A percentile compares a stretch with the other conserved stretches of the same genome.
These are phyloP conservation scores for Semnopithecus entellus DNA, from an alignment of 2,113 vertebrate species.

Conservation along the genomic window DNA sequence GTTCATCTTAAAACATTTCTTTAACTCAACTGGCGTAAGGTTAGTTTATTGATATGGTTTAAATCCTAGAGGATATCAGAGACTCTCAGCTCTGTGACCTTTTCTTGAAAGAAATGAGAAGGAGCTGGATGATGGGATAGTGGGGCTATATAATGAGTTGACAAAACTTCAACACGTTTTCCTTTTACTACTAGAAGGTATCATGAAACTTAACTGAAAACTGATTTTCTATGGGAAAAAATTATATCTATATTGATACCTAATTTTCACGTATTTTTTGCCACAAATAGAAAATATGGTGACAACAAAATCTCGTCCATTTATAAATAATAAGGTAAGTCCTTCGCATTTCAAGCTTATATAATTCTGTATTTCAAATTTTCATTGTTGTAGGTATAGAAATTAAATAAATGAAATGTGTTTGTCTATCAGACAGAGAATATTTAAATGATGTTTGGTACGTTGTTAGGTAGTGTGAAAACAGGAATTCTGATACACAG, in stretches of 20 bases:
- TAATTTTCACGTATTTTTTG: background rate
- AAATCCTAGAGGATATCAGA: background rate
- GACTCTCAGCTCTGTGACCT: slow-evolving; percentile 39
- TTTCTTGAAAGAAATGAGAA: slow-evolving; percentile 27
- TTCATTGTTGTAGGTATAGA: background rate
- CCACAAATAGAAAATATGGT: background rate
- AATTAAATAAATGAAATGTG: background rate
- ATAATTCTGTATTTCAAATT: background rate
- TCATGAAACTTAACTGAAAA: slow-evolving; percentile 26
- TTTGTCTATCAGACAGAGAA: background rate
- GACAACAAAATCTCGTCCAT: background rate
- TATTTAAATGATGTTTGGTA: background rate
- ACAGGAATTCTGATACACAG: background rate
- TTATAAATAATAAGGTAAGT: background rate
- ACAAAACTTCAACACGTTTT: slow-evolving; percentile 3
- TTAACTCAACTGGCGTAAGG: background rate
- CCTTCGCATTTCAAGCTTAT: background rate
- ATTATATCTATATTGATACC: background rate
- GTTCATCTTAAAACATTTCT: background rate
- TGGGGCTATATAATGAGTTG: background rate
- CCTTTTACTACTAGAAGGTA: background rate
- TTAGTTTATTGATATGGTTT: slow-evolving; percentile 30
- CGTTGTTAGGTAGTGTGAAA: background rate
- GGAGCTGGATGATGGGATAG: background rate
- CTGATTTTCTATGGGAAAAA: slow-evolving; percentile 1